Percentiles rank a stretch among this genome's conserved stretches.
These are phyloP conservation scores for Apodemus speciosus DNA, from an alignment of 2,113 vertebrate species.

Conservation along the genomic window DNA sequence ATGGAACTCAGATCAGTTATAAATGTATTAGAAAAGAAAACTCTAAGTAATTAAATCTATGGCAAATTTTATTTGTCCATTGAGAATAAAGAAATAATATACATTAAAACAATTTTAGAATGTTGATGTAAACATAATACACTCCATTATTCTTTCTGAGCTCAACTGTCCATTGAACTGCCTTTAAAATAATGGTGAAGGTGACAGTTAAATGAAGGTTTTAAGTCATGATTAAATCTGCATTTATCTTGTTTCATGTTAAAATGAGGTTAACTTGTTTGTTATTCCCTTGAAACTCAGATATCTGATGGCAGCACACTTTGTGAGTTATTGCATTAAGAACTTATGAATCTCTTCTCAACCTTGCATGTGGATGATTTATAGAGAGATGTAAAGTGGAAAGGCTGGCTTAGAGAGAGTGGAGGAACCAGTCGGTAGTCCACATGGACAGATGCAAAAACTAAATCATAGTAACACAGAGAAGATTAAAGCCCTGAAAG, in stretches of 20 bases:
- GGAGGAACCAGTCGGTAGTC: slow-evolving; percentile 61
- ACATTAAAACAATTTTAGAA: slow-evolving; percentile 55
- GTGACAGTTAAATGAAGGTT: slow-evolving; percentile 48
- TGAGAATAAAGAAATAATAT: slow-evolving; percentile 31
- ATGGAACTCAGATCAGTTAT: neutral
- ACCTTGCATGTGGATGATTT: slow-evolving; percentile 76
- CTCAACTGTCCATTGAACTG: slow-evolving; percentile 32
- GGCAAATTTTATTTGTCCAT: neutral
- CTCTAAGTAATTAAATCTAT: neutral
- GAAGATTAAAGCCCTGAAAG: slow-evolving; percentile 78
- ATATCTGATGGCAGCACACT: slow-evolving; percentile 65
- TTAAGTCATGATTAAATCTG: slow-evolving; percentile 69
- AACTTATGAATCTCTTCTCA: slow-evolving; percentile 80
- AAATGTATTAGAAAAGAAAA: slow-evolving; percentile 5
- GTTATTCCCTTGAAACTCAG: slow-evolving; percentile 75
- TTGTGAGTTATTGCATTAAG: slow-evolving; percentile 78
- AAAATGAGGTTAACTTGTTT: slow-evolving; percentile 76
- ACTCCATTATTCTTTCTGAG: slow-evolving; percentile 35
- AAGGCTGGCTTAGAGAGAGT: slow-evolving; percentile 69
- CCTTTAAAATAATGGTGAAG: slow-evolving; percentile 66
- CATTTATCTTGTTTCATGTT: slow-evolving; percentile 74
- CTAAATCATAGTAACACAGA: slow-evolving; percentile 74
- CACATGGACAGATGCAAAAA: slow-evolving; percentile 69
- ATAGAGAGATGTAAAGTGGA: slow-evolving; percentile 73
- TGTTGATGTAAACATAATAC: slow-evolving; percentile 47